Percentiles rank a stretch among this genome's conserved stretches.
Evolutionary conservation across 2,797 vertebrate genomes (phyloP).

Genomic region (Gorsachius magnificus): DNA sequence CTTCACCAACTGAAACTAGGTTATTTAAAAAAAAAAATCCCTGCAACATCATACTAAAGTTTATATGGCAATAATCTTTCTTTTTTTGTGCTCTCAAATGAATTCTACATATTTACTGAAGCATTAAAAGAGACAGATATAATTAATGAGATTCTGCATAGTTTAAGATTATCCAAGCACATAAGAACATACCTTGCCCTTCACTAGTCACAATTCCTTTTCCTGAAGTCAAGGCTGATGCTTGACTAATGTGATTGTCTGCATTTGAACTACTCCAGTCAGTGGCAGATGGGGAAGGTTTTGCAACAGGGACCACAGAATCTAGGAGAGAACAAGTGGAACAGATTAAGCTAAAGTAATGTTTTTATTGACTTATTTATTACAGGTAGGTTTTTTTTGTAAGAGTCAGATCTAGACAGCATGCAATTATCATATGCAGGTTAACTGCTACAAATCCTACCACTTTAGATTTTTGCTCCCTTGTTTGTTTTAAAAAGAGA

Average conservation of each 20-base stretch:
- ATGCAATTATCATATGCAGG: neutral
- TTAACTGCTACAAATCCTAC: neutral
- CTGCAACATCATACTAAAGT: neutral
- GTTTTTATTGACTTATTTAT: neutral
- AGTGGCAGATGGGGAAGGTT: constrained; percentile 34
- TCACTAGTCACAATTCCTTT: constrained; percentile 47
- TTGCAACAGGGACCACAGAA: constrained; percentile 47
- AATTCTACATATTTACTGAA: neutral
- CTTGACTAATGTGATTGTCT: constrained; percentile 63
- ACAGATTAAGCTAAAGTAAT: neutral
- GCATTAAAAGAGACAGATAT: neutral
- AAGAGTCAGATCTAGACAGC: neutral
- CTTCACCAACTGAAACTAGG: neutral
- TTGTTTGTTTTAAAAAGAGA: neutral
- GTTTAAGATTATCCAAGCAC: neutral
- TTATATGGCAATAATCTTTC: neutral
- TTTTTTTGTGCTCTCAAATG: neutral
- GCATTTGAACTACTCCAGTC: constrained; percentile 74
- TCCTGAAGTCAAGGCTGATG: constrained; percentile 33
- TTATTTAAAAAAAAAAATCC: neutral
- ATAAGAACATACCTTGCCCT: constrained; percentile 65
- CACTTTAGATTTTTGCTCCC: neutral
- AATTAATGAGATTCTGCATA: neutral
- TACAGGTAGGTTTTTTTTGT: neutral
- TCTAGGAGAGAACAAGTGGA: constrained; percentile 27